Evolutionary conservation across 2,888 invertebrate genomes (phyloP), one percentile per base, ranked within the genome.

Genomic region (Rhogogaster chlorosoma): DNA sequence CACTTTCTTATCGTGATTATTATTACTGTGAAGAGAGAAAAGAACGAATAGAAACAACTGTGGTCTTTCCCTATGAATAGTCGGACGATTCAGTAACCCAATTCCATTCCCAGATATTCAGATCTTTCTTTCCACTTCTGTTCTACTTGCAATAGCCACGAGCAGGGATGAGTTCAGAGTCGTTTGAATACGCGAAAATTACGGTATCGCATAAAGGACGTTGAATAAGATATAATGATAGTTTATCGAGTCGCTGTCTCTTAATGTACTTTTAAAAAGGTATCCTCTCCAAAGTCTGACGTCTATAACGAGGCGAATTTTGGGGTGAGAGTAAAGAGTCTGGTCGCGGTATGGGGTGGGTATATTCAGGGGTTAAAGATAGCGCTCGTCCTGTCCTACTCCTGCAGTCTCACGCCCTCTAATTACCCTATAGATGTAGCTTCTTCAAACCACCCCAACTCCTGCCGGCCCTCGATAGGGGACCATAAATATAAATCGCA

Each of bases 401-500:
- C 84, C 86, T 87, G 87, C 87, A 87, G 86, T 86, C 88, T 90
- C 90, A 89, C 92, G 91, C 93, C 93, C 93, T 92, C 93, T 93
- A 93, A 93, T 93, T 93, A 92, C 93, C 92, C 91, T 89, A 90
- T 90, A 92, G 92, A 90, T 90, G 87, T 87, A 86, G 87, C 87
- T 67, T 32, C 26, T 22, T 49, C 53, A 22, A 49, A 22, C 73
- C 73, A 73, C 73, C 73, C 53, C n/a, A n/a, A n/a, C n/a, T 53
- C 6, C 75, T 49, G 12, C 42, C 38, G 49, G 49, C 12, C 89
- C 89, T 90, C 90, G 88, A 90, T 90, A 85, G 32, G 49, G 26
- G 22, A 87, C 87, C 90, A 88, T 92, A 92, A 92, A 92, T 92
- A 90, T 90, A 85, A 84, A 86, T 86, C 87, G 89, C 90, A 89